These are phyloP conservation scores for Perca schrenkii DNA, from an alignment of 2,113 vertebrate genomes.

Conservation along the genomic window DNA sequence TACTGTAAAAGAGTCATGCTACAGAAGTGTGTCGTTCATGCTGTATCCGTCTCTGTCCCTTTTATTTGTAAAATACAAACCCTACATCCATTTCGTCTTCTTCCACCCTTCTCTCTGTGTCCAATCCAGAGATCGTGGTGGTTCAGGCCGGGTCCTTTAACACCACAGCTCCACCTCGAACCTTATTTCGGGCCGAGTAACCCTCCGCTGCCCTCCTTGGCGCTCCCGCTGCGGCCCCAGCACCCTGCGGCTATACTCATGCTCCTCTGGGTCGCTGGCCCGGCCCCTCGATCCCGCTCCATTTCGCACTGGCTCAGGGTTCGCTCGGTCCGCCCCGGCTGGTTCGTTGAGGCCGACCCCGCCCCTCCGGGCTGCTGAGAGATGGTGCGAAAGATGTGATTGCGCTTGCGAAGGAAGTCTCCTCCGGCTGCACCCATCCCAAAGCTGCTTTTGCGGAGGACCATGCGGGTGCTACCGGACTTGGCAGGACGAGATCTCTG, in stretches of 20 bases:
- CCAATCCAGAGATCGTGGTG: conserved; percentile 62
- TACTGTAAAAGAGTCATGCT: conserved; percentile 79
- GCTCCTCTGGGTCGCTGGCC: conserved; percentile 89
- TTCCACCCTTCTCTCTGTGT: not conserved
- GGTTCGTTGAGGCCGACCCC: conserved; percentile 42
- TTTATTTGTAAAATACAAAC: conserved; percentile 18
- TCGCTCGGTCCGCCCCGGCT: conserved; percentile 88
- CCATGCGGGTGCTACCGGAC: conserved; percentile 91
- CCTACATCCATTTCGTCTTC: not conserved
- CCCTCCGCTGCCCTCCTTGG: conserved; percentile 84
- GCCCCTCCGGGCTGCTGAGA: conserved; percentile 88
- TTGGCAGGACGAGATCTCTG: conserved; percentile 93
- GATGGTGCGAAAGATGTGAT: conserved; percentile 96
- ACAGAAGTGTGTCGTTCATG: conserved; percentile 46
- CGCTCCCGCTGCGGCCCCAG: conserved; percentile 91
- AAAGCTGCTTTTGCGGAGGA: conserved; percentile 96
- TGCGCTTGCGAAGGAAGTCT: conserved; percentile 96
- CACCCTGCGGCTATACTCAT: conserved; percentile 95
- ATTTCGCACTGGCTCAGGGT: conserved; percentile 92
- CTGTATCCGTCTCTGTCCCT: not conserved
- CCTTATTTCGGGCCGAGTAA: conserved; percentile 80
- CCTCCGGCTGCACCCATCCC: conserved; percentile 90
- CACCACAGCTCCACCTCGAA: not conserved
- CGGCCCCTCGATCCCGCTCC: conserved; percentile 83
- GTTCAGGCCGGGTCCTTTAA: conserved; percentile 15